phyloP scores from a whole-genome alignment of 2,797 vertebrate species.

The Xiphorhynchus erythropygius region DNA sequence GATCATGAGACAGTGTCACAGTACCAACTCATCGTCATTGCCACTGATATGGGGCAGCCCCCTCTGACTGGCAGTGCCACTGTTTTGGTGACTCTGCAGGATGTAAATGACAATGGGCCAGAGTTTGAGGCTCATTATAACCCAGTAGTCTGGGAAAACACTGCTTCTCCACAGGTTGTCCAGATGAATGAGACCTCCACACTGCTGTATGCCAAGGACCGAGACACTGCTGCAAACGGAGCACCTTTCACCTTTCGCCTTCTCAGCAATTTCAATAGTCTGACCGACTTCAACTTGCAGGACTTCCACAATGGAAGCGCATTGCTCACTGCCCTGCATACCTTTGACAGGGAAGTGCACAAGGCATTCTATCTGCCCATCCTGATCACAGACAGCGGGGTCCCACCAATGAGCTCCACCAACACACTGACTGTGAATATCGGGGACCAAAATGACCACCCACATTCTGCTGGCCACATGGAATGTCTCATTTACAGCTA shows the following conservation, averaged over 20 bases:
- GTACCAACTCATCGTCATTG: conserved; percentile 84
- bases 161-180: conserved; percentile 78
- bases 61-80: conserved; percentile 84
- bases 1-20: conserved; percentile 83
- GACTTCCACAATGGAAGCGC: conserved; percentile 87
- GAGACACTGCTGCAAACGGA: conserved; percentile 80
- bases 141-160: conserved; percentile 90
- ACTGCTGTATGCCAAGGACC: conserved; percentile 82
- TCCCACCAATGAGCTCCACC: conserved; percentile 87
- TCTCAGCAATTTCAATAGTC: conserved; percentile 71
- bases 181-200: conserved; percentile 85
- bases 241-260: conserved; percentile 85
- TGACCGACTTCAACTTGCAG: conserved; percentile 81
- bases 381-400: conserved; percentile 87
- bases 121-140: conserved; percentile 85
- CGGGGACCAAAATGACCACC: conserved; percentile 89
- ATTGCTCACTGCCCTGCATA: conserved; percentile 77
- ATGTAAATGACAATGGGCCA: conserved; percentile 89
- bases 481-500: conserved; percentile 86
- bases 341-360: conserved; percentile 87
- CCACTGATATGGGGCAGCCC: conserved; percentile 82
- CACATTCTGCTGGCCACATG: conserved; percentile 83
- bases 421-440: conserved; percentile 84
- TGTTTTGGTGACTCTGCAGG: conserved; percentile 82
- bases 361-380: conserved; percentile 84